phyloP scores from a whole-genome alignment of 2,888 invertebrate species.

The Geotrupes spiniger region DNA sequence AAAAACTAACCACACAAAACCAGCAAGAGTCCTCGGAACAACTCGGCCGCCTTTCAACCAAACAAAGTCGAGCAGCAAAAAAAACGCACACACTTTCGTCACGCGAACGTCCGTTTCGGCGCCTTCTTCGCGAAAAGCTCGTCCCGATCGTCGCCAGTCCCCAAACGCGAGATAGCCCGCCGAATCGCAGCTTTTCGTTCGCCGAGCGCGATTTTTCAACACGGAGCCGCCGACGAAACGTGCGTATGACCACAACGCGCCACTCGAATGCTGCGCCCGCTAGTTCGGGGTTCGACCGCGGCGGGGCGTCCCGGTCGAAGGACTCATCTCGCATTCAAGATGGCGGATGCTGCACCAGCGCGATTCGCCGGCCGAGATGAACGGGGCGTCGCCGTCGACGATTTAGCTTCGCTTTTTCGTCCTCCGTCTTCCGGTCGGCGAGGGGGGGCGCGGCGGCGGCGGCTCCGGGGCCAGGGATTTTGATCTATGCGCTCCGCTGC shows the following conservation, averaged over 20 bases:
- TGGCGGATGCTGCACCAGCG: conserved; percentile 35
- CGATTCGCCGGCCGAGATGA: conserved; percentile 36
- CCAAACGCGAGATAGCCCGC: too few species aligned
- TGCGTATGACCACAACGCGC: conserved; percentile 34
- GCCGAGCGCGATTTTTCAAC: conserved; percentile 45
- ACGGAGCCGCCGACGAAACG: conserved; percentile 36
- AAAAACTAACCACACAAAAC: too few species aligned
- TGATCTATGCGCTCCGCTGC: conserved; percentile 17
- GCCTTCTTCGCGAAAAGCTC: too few species aligned
- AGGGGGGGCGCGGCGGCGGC: too few species aligned
- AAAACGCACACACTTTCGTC: too few species aligned
- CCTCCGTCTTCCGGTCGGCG: conserved; percentile 14
- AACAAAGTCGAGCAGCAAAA: too few species aligned
- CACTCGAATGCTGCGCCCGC: conserved; percentile 36
- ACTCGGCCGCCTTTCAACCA: too few species aligned
- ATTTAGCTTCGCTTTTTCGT: conserved; percentile 31
- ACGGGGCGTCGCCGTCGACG: conserved; percentile 31
- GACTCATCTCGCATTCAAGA: conserved; percentile 38
- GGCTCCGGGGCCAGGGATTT: too few species aligned
- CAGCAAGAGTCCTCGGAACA: too few species aligned
- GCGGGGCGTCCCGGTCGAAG: conserved; percentile 25
- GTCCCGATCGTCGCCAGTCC: background rate
- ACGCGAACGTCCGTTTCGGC: too few species aligned
- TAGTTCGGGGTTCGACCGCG: conserved; percentile 16
- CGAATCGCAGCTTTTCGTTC: conserved; percentile 11